Evolutionary conservation across 2,888 invertebrate genomes (phyloP).

Genomic region (Peribatodes rhomboidaria): DNA sequence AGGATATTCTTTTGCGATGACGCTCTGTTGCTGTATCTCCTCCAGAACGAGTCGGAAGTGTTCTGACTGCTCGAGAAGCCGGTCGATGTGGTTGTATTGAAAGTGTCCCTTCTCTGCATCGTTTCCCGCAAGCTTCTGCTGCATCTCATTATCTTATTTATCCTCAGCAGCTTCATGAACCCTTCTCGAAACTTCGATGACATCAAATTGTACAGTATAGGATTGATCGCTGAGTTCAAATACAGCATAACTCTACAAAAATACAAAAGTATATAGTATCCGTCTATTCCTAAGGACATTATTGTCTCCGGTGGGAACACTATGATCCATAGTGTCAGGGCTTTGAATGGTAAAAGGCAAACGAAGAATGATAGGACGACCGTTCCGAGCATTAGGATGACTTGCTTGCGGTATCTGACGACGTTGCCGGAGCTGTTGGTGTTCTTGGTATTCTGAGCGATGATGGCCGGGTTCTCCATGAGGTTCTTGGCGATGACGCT

Average conservation of each 20-base stretch:
- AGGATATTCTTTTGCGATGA: conserved; percentile 75
- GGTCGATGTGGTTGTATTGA: conserved; percentile 88
- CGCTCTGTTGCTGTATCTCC: conserved; percentile 86
- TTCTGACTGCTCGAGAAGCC: conserved; percentile 87
- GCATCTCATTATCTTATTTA: conserved; percentile 79
- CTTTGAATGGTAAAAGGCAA: conserved; percentile 95
- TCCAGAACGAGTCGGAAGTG: conserved; percentile 88
- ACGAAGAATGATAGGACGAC: conserved; percentile 96
- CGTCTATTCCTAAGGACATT: conserved; percentile 90
- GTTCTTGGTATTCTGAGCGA: conserved; percentile 86
- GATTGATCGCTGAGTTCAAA: conserved; percentile 96
- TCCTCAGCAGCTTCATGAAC: conserved; percentile 89
- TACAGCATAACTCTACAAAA: conserved; percentile 95
- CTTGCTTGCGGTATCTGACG: conserved; percentile 91
- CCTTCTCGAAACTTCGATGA: conserved; percentile 96
- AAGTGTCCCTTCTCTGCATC: conserved; percentile 89
- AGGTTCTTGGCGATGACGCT: conserved; percentile 94
- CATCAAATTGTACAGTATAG: conserved; percentile 96
- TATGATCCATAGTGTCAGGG: conserved; percentile 95
- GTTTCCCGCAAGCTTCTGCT: conserved; percentile 79
- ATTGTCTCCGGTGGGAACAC: conserved; percentile 90
- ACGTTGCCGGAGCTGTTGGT: conserved; percentile 84
- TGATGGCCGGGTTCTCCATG: conserved; percentile 92
- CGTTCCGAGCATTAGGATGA: conserved; percentile 95
- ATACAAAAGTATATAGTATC: conserved; percentile 93